These are phyloP conservation scores for Pangasius sanitwongsei DNA, from an alignment of 2,797 vertebrate species.

Conservation along the genomic window DNA sequence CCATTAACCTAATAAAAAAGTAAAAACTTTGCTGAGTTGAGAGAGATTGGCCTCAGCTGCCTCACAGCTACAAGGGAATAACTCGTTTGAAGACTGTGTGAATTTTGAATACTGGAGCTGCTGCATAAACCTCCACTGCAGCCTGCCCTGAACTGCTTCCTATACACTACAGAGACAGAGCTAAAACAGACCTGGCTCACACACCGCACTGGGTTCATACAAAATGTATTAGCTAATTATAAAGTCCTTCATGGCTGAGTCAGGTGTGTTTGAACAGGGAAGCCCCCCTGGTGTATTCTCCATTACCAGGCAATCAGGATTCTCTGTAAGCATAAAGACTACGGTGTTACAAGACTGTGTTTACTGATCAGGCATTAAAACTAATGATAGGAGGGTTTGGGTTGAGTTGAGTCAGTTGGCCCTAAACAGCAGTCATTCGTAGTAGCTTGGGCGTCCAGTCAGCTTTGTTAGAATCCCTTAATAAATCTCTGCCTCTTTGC, in stretches of 20 bases:
- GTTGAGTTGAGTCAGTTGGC: background rate
- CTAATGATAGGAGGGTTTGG: background rate
- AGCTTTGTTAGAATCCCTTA: slow-evolving; percentile 29
- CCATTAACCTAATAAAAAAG: slow-evolving; percentile 64
- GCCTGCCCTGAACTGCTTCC: background rate
- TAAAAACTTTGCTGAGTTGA: slow-evolving; percentile 48
- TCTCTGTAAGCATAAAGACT: background rate
- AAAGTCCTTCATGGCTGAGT: slow-evolving; percentile 2
- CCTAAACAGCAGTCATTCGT: slow-evolving; percentile 4
- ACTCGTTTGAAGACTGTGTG: slow-evolving; percentile 53
- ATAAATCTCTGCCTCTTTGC: slow-evolving; percentile 32
- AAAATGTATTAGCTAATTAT: slow-evolving; percentile 8
- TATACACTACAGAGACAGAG: slow-evolving; percentile 4
- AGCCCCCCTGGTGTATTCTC: slow-evolving; percentile 5
- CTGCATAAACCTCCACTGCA: background rate
- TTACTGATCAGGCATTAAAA: slow-evolving; percentile 14
- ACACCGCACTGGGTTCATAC: background rate
- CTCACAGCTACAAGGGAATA: slow-evolving; percentile 68
- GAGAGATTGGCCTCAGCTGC: slow-evolving; percentile 59
- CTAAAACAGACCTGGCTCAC: slow-evolving; percentile 10
- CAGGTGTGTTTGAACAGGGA: slow-evolving; percentile 19
- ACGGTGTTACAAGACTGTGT: background rate
- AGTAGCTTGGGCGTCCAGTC: slow-evolving; percentile 5
- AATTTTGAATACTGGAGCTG: slow-evolving; percentile 32
- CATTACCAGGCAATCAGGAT: slow-evolving; percentile 14